Conservation (phyloP, 2,113 vertebrate species). For the Chaenogobius annularis region DNA sequence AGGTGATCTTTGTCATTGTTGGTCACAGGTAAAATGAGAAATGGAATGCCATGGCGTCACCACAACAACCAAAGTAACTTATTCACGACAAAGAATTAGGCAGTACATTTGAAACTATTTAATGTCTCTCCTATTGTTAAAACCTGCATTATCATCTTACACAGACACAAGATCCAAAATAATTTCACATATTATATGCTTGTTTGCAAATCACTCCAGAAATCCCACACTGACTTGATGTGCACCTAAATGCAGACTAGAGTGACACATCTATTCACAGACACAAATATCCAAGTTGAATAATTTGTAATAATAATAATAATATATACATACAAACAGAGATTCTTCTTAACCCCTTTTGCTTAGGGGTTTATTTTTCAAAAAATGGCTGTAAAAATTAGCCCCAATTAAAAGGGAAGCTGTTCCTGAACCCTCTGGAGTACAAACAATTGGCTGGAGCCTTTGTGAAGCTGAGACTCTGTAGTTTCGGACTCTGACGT, state of each 20-base stretch:
- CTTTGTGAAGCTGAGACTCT: no score
- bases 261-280: background rate
- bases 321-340: no score
- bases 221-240: background rate
- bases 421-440: no score
- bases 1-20: background rate
- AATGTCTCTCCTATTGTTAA: background rate
- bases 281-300: background rate
- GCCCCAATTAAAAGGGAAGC: no score
- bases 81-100: no score
- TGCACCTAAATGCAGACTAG: background rate
- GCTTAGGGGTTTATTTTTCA: no score
- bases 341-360: no score
- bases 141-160: constrained; percentile 12
- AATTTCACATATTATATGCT: background rate
- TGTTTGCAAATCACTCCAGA: background rate
- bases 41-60: constrained; percentile 8
- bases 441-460: no score
- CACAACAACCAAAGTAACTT: background rate
- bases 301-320: background rate
- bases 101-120: no score
- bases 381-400: no score
- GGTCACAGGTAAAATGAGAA: background rate
- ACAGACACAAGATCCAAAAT: background rate
- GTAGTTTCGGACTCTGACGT: no score